Evolutionary conservation across 2,888 invertebrate genomes (phyloP), one percentile per base, ranked within the genome.

Genomic region (Ophion ventricosus): DNA sequence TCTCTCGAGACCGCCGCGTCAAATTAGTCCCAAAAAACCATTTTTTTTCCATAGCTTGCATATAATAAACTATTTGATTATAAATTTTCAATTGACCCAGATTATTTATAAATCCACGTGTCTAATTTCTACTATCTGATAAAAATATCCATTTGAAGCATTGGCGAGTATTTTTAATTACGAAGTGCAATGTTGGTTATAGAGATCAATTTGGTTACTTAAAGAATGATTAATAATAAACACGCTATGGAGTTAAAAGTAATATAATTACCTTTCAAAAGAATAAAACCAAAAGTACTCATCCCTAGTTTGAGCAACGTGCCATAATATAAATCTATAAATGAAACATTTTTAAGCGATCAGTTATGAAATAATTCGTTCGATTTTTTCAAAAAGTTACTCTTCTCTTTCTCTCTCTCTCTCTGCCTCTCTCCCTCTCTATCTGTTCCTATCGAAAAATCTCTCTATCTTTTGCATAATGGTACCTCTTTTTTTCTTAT

Each of bases 401-500:
- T 64, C 40, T 49, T 67, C 67, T 67, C 80, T 70, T 64, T 56
- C 35, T 43, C 56, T 14, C 25, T 67, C 80, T 70, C 63, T 67
- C 77, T 75, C 67, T 72, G 56, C 69, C 75, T 80, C 78, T 80
- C 67, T 77, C 64, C 64, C 43, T 67, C 67, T 73, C 69, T 73
- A 56, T 86, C 54, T 54, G 8, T 57, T 70, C 43, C 74, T 43
- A 56, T 59, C 76, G 76, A 64, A 70, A 43, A 61, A 85, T 84
- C 77, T 81, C 73, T 80, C 82, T 86, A 73, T 80, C 61, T 79
- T 67, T 77, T 74, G 83, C 83, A 87, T 79, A 85, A 85, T 63
- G 80, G 77, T 82, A 85, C 83, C 78, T 86, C 83, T 92, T 93
- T 91, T 89, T 91, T 92, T 93, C 92, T 93, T 95, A 95, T 94